Percentiles rank a stretch among this genome's conserved stretches.
phyloP scores from a whole-genome alignment of 2,797 vertebrate species.

The Hippoglossus hippoglossus region DNA sequence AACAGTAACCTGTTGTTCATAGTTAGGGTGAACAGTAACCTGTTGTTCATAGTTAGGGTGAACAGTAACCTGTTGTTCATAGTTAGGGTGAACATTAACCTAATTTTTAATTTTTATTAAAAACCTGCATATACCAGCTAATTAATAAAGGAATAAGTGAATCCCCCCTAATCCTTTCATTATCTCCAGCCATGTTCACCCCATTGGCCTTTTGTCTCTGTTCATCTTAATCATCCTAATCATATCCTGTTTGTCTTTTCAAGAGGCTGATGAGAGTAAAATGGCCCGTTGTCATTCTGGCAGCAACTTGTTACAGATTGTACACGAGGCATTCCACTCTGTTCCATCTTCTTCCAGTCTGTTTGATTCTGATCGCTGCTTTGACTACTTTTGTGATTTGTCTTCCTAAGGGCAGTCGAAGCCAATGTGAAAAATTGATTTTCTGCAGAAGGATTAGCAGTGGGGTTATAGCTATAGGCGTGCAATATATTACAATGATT shows the following conservation, averaged over 20 bases:
- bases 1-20: too few relatives aligned
- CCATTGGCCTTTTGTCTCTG: slow-evolving; percentile 64
- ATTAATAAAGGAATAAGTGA: slow-evolving; percentile 32
- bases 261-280: slow-evolving; percentile 51
- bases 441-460: slow-evolving; percentile 70
- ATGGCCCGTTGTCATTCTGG: slow-evolving; percentile 34
- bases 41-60: too few relatives aligned
- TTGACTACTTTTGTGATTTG: slow-evolving; percentile 64
- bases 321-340: slow-evolving; percentile 22
- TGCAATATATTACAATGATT: slow-evolving; percentile 65
- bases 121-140: too few relatives aligned
- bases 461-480: slow-evolving; percentile 60
- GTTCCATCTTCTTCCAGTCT: slow-evolving; percentile 41
- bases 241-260: slow-evolving; percentile 63
- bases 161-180: slow-evolving; percentile 66
- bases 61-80: too few relatives aligned
- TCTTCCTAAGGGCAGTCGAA: slow-evolving; percentile 59
- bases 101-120: too few relatives aligned
- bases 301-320: slow-evolving; percentile 45
- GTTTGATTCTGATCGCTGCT: slow-evolving; percentile 59
- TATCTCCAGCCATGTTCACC: slow-evolving; percentile 60
- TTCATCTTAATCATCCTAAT: slow-evolving; percentile 70
- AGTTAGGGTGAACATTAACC: too few relatives aligned
- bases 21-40: too few relatives aligned
- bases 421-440: slow-evolving; percentile 71